These are phyloP conservation scores for Limonius californicus DNA, from an alignment of 1,140 invertebrate genomes.

Conservation along the genomic window DNA sequence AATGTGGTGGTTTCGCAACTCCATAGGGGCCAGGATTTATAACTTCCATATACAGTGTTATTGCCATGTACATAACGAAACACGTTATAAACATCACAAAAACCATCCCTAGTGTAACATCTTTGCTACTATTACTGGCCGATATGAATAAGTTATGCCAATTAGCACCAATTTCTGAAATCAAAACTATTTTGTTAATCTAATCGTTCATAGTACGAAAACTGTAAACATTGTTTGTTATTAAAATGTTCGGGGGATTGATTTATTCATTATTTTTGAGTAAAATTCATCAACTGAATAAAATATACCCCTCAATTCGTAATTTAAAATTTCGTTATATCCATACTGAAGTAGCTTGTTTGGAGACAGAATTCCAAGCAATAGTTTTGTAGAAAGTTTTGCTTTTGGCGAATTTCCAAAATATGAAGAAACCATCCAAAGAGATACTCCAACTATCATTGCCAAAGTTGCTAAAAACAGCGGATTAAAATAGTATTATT, in stretches of 20 bases:
- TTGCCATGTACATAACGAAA: conserved; percentile 31
- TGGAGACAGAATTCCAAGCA: conserved; percentile 34
- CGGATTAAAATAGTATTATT: too few species aligned
- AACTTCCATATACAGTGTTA: conserved; percentile 39
- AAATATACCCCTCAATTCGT: conserved; percentile 38
- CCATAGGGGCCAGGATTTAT: conserved; percentile 41
- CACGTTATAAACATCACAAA: conserved; percentile 40
- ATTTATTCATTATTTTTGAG: too few species aligned
- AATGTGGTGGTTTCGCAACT: conserved; percentile 35
- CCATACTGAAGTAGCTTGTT: conserved; percentile 39
- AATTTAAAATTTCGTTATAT: conserved; percentile 36
- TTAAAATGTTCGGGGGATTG: too few species aligned
- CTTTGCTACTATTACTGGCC: conserved; percentile 23
- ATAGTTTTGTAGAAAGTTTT: not conserved
- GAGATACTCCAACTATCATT: not conserved
- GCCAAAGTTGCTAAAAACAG: conserved; percentile 11
- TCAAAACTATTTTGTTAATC: too few species aligned
- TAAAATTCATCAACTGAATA: not conserved
- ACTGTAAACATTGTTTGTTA: too few species aligned
- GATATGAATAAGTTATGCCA: conserved; percentile 36
- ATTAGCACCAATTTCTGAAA: conserved; percentile 31
- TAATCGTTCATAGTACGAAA: too few species aligned
- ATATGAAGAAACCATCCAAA: conserved; percentile 35
- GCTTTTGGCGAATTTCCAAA: not conserved
- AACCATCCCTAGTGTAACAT: conserved; percentile 35